These are phyloP conservation scores for Zeuzera pyrina DNA, from an alignment of 2,888 invertebrate genomes.

Conservation along the genomic window DNA sequence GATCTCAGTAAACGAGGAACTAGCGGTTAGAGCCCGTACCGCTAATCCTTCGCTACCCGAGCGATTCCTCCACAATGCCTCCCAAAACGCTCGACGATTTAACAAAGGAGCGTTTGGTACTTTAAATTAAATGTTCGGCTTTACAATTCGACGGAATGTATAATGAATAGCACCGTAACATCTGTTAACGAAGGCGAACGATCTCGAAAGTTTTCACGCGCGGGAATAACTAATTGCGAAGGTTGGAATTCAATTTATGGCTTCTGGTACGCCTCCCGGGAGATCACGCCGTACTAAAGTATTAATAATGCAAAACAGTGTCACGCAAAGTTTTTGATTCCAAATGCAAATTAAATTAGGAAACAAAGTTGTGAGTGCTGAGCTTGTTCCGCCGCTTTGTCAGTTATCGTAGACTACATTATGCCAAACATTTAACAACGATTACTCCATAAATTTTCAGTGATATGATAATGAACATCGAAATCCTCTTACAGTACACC, in stretches of 20 bases:
- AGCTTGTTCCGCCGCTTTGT: constrained; percentile 47
- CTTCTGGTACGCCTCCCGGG: constrained; percentile 67
- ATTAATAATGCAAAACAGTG: constrained; percentile 74
- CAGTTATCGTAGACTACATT: constrained; percentile 43
- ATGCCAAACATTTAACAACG: constrained; percentile 43
- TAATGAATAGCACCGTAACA: constrained; percentile 74
- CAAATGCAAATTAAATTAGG: constrained; percentile 69
- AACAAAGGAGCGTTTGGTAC: constrained; percentile 65
- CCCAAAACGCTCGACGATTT: constrained; percentile 51
- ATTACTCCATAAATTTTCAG: too few species aligned
- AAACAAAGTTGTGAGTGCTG: constrained; percentile 62
- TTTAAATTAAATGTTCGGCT: constrained; percentile 72
- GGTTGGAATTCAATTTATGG: constrained; percentile 72
- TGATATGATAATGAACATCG: too few species aligned
- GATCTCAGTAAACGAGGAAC: constrained; percentile 40
- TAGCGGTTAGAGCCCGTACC: constrained; percentile 34
- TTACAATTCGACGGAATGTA: constrained; percentile 72
- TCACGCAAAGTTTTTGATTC: constrained; percentile 72
- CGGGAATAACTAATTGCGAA: constrained; percentile 74
- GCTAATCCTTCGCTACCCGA: constrained; percentile 44
- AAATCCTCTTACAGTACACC: too few species aligned
- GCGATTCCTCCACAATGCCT: constrained; percentile 41
- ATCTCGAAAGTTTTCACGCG: constrained; percentile 73
- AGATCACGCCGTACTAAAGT: constrained; percentile 67
- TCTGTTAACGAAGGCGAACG: constrained; percentile 74